Base-by-base conservation (phyloP, 1,140 invertebrate genomes). In the Bombus pascuorum region DNA sequence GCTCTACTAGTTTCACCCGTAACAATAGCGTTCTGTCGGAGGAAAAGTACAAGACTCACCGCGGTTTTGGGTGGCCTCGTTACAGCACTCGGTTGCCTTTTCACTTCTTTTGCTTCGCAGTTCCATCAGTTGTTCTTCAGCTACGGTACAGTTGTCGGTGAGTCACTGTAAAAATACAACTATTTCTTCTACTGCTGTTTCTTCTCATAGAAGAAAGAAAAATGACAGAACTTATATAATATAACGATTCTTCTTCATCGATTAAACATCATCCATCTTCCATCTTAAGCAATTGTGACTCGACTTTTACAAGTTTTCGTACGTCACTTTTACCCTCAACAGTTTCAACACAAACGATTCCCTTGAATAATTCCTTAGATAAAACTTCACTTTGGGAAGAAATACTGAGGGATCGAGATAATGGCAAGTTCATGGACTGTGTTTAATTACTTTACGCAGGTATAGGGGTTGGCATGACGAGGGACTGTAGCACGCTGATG, bases 81-180 rank as follows among this genome's bases (percentile, higher is more conserved):
- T 34, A 97, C 97, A 2, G 97, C 98, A 1, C 95, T 98, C 2
- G 98, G 98, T 32, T 98, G 97, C 92, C 96, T 98, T 78, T 98
- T 98, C 95, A 98, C 98, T 10, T 97, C 97, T 42, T 99, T 98
- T 93, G 98, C 98, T 18, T 97, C 97, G 39, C 97, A 98, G 93
- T 98, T 98, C 93, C 98, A 98, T 95, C 98, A 99, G 92, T 95
- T 98, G 44, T 98, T 98, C 95, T 97, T 98, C 96, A 98, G 98
- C 95, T 98, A 98, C 88, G 97, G 97, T 25, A 95, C 95, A 42
- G 94, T 96, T 32, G 93, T 96, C 74, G 96, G 97, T 97, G 91
- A 96, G 89, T 85, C 70, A 77, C 53, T 25, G 68, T 25, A 34
- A 72, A 39, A 65, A 28, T n/a, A 2, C 57, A 34, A 81, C 10